Percentiles rank a stretch among this genome's conserved stretches.
phyloP scores from a whole-genome alignment of 2,797 vertebrate genomes.

The Decapterus maruadsi region DNA sequence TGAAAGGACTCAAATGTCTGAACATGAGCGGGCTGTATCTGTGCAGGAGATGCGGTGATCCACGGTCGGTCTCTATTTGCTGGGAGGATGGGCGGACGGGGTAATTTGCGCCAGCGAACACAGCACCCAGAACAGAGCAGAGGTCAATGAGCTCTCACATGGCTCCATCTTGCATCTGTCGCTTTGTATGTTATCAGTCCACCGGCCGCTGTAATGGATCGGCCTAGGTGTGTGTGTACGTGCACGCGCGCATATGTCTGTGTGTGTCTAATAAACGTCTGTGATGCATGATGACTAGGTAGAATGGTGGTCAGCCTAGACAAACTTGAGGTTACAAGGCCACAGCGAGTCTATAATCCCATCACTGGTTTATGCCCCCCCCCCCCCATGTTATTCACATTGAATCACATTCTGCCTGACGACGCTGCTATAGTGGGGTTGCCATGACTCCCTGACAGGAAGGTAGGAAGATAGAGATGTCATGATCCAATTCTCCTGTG shows the following conservation, averaged over 20 bases:
- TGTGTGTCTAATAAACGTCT: slow-evolving; percentile 17
- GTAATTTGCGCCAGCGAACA: slow-evolving; percentile 62
- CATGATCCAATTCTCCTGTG: slow-evolving; percentile 51
- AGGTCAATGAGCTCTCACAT: slow-evolving; percentile 73
- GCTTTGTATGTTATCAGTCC: slow-evolving; percentile 64
- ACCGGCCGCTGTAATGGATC: slow-evolving; percentile 27
- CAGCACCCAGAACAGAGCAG: slow-evolving; percentile 47
- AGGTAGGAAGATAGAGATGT: slow-evolving; percentile 48
- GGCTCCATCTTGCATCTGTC: slow-evolving; percentile 69
- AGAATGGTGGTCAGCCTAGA: slow-evolving; percentile 35
- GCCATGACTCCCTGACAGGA: slow-evolving; percentile 60
- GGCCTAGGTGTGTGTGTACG: slow-evolving; percentile 3
- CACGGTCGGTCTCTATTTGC: slow-evolving; percentile 38
- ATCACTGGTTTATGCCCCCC: slow-evolving; percentile 18
- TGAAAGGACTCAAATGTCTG: slow-evolving; percentile 26
- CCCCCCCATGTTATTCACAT: slow-evolving; percentile 33
- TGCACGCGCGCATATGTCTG: not conserved
- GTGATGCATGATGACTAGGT: slow-evolving; percentile 50
- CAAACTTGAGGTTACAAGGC: slow-evolving; percentile 53
- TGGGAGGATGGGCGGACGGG: slow-evolving; percentile 49
- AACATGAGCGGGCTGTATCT: slow-evolving; percentile 22
- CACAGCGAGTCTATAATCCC: slow-evolving; percentile 23
- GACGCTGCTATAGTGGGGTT: slow-evolving; percentile 47
- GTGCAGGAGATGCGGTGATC: slow-evolving; percentile 38
- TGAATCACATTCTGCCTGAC: slow-evolving; percentile 58